Evolutionary conservation across 2,888 invertebrate species (phyloP), one percentile per base, ranked within the genome.

Genomic region (Diloba caeruleocephala): DNA sequence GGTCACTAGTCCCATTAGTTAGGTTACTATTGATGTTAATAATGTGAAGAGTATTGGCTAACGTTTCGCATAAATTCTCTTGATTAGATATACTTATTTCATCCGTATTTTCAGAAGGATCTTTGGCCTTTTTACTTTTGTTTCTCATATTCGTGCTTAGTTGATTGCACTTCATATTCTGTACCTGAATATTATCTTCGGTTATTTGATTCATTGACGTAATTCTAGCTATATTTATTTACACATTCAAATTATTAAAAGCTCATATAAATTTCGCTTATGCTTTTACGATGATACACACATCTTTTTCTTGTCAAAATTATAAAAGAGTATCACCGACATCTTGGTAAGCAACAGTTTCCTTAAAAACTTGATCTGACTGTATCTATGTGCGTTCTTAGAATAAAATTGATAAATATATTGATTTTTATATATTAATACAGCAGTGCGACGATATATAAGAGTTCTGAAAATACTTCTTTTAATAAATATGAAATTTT

Each of bases 61-160:
- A 81, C 41, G 83, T 78, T 66, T 88, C 90, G 78, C 83, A 86
- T 79, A 93, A 77, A 62, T 87, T 84, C 55, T 87, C 87, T 62
- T 87, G 86, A 76, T 85, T 87, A 67, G 83, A 70, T 85, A 87
- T 85, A 80, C 78, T 81, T 81, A 82, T 78, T 65, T 85, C 88
- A 49, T 87, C 87, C 76, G 82, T 79, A 72, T 77, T 76, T 81
- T 87, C 87, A 59, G 87, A 78, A 82, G 85, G 85, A 82, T 93
- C 92, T 92, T 93, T 92, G 90, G 92, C 87, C 85, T 91, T 92
- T 89, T 88, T 90, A 82, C 76, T 86, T 89, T 90, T 90, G 79
- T 85, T 90, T 87, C 86, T 91, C 76, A 85, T 79, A 81, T 79
- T 87, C 66, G 85, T 82, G 82, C 83, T 79, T 78, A 85, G 86